phyloP scores from a whole-genome alignment of 2,797 vertebrate genomes.

The Alcedo quadribrachys region DNA sequence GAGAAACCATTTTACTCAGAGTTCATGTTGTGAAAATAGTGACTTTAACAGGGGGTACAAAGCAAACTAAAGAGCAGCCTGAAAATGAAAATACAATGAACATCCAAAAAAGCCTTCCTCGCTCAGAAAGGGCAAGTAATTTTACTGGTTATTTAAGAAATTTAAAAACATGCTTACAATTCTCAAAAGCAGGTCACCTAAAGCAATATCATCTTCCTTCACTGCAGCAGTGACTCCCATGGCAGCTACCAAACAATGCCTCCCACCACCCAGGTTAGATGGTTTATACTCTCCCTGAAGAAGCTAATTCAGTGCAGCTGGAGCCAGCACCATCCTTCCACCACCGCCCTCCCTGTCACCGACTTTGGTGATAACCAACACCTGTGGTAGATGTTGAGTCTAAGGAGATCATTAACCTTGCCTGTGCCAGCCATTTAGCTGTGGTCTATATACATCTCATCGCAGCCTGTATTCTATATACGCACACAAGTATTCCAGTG shows the following conservation, averaged over 20 bases:
- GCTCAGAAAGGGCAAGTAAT: not conserved
- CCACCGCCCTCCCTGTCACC: not conserved
- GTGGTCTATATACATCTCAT: rapidly evolving
- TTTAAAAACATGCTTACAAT: not conserved
- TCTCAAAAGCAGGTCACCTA: not conserved
- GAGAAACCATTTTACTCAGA: not conserved
- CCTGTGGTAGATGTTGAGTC: not conserved
- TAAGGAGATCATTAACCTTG: not conserved
- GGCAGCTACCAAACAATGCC: not conserved
- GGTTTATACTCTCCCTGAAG: not conserved
- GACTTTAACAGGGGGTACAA: not conserved
- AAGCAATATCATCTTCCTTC: not conserved
- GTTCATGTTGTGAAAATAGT: not conserved
- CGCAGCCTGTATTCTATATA: not conserved
- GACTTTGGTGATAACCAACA: not conserved
- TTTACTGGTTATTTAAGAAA: not conserved
- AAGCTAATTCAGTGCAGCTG: constrained; percentile 5
- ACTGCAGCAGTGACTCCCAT: not conserved
- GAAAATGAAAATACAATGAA: not conserved
- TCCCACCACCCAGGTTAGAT: rapidly evolving
- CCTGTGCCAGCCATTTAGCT: not conserved
- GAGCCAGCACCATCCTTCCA: not conserved
- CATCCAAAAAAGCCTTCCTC: not conserved
- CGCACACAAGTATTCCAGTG: not conserved
- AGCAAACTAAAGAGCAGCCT: not conserved